These are phyloP conservation scores for Melanotaenia duboulayi DNA, from an alignment of 2,113 vertebrate genomes.

Conservation along the genomic window DNA sequence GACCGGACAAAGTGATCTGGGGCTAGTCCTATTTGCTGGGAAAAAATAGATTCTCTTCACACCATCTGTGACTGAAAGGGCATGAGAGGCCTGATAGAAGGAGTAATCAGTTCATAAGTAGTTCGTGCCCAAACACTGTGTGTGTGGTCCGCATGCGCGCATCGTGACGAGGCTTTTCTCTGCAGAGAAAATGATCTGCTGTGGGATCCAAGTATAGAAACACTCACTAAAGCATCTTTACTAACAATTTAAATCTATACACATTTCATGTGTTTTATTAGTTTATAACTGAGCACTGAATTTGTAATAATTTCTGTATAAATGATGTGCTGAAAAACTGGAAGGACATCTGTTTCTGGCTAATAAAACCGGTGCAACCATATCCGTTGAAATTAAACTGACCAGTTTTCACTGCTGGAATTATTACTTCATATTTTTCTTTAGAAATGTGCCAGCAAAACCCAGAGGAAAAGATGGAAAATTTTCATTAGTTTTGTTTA, in stretches of 20 bases:
- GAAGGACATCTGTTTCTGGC: too few relatives aligned
- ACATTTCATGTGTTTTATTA: slow-evolving; percentile 8
- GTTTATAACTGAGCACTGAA: neutral
- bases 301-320: too few relatives aligned
- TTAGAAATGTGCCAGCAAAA: too few relatives aligned
- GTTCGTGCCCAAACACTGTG: slow-evolving; percentile 15
- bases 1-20: slow-evolving; percentile 41
- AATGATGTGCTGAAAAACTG: too few relatives aligned
- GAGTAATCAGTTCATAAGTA: slow-evolving; percentile 53
- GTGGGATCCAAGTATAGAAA: neutral
- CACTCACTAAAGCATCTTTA: neutral
- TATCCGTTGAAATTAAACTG: too few relatives aligned
- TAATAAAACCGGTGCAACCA: too few relatives aligned
- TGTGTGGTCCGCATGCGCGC: neutral
- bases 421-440: too few relatives aligned
- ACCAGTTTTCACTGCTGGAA: too few relatives aligned
- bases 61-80: slow-evolving; percentile 56
- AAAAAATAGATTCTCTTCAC: slow-evolving; percentile 38
- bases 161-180: neutral
- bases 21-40: slow-evolving; percentile 53
- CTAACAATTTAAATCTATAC: neutral
- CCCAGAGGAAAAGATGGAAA: too few relatives aligned
- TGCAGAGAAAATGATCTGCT: too few relatives aligned
- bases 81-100: slow-evolving; percentile 46
- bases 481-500: too few relatives aligned